Percentiles rank a stretch among this genome's conserved stretches.
Evolutionary conservation across 2,888 invertebrate genomes (phyloP).

Genomic region (Polymixis lichenea): DNA sequence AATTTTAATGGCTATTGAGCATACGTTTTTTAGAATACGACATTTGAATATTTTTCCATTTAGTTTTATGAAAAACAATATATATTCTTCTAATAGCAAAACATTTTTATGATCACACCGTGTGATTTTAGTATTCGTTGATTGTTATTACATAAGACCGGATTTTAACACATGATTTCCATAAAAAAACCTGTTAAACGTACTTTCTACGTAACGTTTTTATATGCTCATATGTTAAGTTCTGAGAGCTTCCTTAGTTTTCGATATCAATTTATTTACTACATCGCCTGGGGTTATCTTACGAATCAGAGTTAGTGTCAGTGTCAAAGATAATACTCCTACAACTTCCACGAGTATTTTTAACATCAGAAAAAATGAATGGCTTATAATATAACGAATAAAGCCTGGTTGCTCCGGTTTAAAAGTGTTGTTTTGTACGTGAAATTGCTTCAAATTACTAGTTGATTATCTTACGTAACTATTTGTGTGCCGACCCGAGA

Average conservation of each 20-base stretch:
- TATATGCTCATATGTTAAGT: constrained; percentile 39
- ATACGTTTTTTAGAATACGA: constrained; percentile 55
- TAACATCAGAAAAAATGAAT: constrained; percentile 38
- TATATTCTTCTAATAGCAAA: constrained; percentile 46
- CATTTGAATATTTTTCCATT: constrained; percentile 60
- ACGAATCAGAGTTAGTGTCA: constrained; percentile 52
- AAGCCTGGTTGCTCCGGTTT: constrained; percentile 55
- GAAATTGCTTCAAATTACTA: constrained; percentile 71
- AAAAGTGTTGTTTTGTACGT: constrained; percentile 58
- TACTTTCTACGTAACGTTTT: constrained; percentile 63
- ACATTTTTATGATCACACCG: constrained; percentile 36
- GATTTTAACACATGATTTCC: constrained; percentile 53
- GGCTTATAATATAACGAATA: constrained; percentile 31
- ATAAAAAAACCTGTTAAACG: constrained; percentile 63
- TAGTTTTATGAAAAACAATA: constrained; percentile 41
- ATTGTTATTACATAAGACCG: constrained; percentile 60
- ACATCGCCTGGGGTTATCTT: constrained; percentile 59
- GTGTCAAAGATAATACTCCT: constrained; percentile 55
- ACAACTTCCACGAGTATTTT: constrained; percentile 35
- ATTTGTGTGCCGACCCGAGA: constrained; percentile 39
- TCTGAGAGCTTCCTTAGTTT: constrained; percentile 51
- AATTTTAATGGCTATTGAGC: constrained; percentile 54
- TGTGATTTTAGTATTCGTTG: constrained; percentile 46
- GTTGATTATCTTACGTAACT: constrained; percentile 63
- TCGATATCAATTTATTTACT: constrained; percentile 38